These are phyloP conservation scores for Sorex fumeus DNA, from an alignment of 2,113 vertebrate species.

Conservation along the genomic window DNA sequence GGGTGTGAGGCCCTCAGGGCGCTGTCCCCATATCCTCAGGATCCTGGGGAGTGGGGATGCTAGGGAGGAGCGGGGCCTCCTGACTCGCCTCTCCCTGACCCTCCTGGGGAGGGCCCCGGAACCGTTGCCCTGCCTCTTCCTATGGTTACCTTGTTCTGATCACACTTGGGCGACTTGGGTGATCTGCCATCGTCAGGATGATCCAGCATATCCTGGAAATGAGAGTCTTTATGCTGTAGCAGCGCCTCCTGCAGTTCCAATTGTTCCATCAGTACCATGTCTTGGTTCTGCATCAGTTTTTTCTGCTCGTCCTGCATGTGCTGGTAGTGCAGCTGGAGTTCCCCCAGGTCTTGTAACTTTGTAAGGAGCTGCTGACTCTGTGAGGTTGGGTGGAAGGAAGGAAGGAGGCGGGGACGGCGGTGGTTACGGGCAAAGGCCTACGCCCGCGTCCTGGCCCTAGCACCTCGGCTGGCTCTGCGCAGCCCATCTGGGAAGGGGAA, in stretches of 20 bases:
- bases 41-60: neutral
- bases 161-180: slow-evolving; percentile 50
- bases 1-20: neutral
- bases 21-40: too few relatives aligned
- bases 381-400: slow-evolving; percentile 34
- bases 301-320: slow-evolving; percentile 77
- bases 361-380: slow-evolving; percentile 81
- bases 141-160: slow-evolving; percentile 76
- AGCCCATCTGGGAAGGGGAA: neutral
- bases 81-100: neutral
- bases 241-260: slow-evolving; percentile 51
- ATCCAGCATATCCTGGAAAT: slow-evolving; percentile 65
- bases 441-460: neutral
- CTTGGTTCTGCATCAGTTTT: slow-evolving; percentile 73
- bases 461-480: neutral
- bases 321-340: slow-evolving; percentile 79
- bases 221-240: slow-evolving; percentile 57
- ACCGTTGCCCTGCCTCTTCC: neutral
- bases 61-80: neutral
- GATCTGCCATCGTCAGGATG: slow-evolving; percentile 4
- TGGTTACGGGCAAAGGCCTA: neutral
- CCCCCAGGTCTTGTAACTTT: slow-evolving; percentile 80
- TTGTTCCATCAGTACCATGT: slow-evolving; percentile 68
- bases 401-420: slow-evolving; percentile 34
- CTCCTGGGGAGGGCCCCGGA: neutral